Evolutionary conservation across 2,888 invertebrate genomes (phyloP).

Genomic region (Capitulum mitella): DNA sequence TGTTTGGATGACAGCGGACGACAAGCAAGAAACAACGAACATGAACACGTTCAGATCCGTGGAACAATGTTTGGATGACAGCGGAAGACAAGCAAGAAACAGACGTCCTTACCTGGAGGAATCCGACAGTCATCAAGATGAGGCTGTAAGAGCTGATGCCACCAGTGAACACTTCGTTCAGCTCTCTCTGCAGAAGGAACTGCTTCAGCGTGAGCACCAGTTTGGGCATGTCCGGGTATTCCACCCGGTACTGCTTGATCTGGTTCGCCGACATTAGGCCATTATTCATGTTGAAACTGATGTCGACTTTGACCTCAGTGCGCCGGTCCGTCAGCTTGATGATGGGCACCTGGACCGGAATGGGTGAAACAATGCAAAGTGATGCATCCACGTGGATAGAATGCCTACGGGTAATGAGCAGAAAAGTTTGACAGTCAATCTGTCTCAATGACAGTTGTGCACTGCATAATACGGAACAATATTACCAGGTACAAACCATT

Average conservation of each 20-base stretch:
- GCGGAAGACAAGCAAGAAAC: no score
- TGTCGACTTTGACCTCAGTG: constrained; percentile 88
- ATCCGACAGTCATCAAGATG: constrained; percentile 96
- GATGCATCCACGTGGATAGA: constrained; percentile 33
- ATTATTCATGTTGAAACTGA: constrained; percentile 98
- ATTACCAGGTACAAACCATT: not conserved
- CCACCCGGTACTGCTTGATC: constrained; percentile 80
- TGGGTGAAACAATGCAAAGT: no score
- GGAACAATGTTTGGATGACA: no score
- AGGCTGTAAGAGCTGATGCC: constrained; percentile 98
- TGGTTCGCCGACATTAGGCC: constrained; percentile 94
- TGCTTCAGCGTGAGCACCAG: constrained; percentile 96
- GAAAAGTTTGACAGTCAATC: not conserved
- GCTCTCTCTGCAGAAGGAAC: constrained; percentile 92
- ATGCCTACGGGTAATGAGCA: not conserved
- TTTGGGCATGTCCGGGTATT: constrained; percentile 83
- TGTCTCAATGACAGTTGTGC: not conserved
- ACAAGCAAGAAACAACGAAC: no score
- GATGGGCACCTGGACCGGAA: constrained; percentile 87
- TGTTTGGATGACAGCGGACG: no score
- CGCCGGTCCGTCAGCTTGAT: constrained; percentile 89
- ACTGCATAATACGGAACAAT: not conserved
- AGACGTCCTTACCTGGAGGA: constrained; percentile 75
- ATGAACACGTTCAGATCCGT: no score
- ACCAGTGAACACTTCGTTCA: constrained; percentile 99